A percentile compares a stretch with the other conserved stretches of the same genome.
phyloP scores from a whole-genome alignment of 2,797 vertebrate genomes.

The Alfaro cultratus region DNA sequence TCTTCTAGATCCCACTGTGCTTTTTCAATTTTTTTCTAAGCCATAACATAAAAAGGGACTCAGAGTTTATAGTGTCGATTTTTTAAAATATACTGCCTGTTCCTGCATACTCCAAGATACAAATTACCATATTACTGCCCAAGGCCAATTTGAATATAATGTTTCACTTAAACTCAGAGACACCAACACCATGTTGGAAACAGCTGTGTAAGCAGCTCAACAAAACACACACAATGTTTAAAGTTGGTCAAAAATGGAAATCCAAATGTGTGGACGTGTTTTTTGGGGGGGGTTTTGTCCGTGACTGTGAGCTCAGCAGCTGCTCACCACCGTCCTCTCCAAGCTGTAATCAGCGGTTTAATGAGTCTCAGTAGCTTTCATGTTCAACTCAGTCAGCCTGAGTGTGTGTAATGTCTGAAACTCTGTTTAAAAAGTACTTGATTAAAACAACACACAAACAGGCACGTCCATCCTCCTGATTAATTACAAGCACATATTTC shows the following conservation, averaged over 20 bases:
- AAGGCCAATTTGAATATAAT: background rate
- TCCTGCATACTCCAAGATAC: background rate
- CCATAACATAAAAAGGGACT: background rate
- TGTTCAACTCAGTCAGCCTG: constrained; percentile 52
- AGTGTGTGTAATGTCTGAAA: constrained; percentile 41
- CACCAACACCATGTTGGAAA: background rate
- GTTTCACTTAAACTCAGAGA: background rate
- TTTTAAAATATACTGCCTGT: background rate
- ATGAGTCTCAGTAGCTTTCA: constrained; percentile 68
- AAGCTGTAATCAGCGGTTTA: constrained; percentile 61
- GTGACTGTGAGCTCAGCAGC: constrained; percentile 33
- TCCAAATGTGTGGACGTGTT: constrained; percentile 5
- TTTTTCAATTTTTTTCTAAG: background rate
- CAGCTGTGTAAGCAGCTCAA: constrained; percentile 4
- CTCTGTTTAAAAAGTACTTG: constrained; percentile 27
- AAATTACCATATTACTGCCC: background rate
- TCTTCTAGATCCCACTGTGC: background rate
- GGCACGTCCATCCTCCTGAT: constrained; percentile 2
- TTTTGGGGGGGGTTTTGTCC: background rate
- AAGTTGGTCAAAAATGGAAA: constrained; percentile 2
- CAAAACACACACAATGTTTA: background rate
- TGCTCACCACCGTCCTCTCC: constrained; percentile 48
- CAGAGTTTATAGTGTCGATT: background rate
- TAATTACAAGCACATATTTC: constrained; percentile 4
- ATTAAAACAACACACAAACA: constrained; percentile 36